Conservation (phyloP, 1,140 invertebrate genomes). For the Saccostrea echinata region DNA sequence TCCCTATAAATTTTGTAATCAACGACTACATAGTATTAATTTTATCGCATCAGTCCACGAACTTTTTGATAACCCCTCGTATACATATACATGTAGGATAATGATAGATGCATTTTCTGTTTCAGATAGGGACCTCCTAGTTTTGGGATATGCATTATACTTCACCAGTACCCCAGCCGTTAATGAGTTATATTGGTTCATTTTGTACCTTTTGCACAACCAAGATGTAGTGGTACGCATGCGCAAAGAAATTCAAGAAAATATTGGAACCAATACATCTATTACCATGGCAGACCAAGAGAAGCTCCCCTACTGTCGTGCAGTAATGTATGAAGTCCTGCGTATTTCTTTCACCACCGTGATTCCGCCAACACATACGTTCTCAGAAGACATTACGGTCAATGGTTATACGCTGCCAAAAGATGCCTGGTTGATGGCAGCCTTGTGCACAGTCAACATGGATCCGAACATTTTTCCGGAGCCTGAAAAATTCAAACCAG, state of each 20-base stretch:
- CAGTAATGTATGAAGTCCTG: conserved; percentile 60
- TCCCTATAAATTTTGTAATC: too few species aligned
- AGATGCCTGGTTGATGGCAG: conserved; percentile 69
- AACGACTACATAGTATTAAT: too few species aligned
- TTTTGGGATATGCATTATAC: neutral
- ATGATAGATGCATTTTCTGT: neutral
- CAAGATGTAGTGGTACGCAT: conserved; percentile 88
- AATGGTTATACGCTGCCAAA: conserved; percentile 75
- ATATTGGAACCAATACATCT: conserved; percentile 44
- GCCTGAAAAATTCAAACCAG: conserved; percentile 86
- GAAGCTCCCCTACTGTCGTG: conserved; percentile 59
- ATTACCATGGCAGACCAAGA: conserved; percentile 55
- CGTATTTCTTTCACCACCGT: conserved; percentile 59
- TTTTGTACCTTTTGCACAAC: conserved; percentile 89
- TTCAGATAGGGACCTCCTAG: neutral
- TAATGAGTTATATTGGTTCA: conserved; percentile 89
- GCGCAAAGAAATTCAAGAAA: conserved; percentile 90
- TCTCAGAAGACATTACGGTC: conserved; percentile 65
- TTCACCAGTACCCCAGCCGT: neutral
- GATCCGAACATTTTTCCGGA: conserved; percentile 83
- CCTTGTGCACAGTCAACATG: conserved; percentile 68
- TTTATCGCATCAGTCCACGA: too few species aligned
- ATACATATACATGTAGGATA: neutral
- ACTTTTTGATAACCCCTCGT: too few species aligned
- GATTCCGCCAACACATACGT: conserved; percentile 70